Base-by-base conservation (phyloP, 2,888 invertebrate species). In the Drosophila differens region DNA sequence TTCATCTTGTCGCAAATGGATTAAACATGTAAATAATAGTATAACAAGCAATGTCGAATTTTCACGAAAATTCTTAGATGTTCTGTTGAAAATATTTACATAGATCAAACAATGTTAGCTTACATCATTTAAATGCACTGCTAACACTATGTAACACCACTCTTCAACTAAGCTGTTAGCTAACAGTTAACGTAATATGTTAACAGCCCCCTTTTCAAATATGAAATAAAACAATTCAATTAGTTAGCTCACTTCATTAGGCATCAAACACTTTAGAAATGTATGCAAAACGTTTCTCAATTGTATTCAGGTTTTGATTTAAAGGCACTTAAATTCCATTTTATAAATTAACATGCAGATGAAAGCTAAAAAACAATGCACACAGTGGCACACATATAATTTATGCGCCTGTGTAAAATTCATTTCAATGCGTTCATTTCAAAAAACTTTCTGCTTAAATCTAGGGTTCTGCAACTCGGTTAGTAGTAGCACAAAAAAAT, bases 321-420 rank as follows among this genome's bases (percentile, higher is more conserved):
- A 76, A 77, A 90, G 85, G 85, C 85, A 85, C 85, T 90, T 85
- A 88, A 67, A 78, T 90, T 81, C 63, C 74, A 79, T 75, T 74
- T 54, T 76, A 85, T 88, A 85, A 88, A 80, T 89, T 81, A 85
- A 87, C 85, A 85, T 81, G 76, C 76, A 83, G 33, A 64, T 76
- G 22, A 44, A 60, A 59, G 79, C 69, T 73, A 63, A 72, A 72
- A 12, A 52, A 76, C 55, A 63, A 69, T 54, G 65, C 80, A 77
- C 65, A 41, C 79, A 61, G 25, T n/a, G 2, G 28, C 51, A 57
- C 60, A 58, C 32, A 54, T 57, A 65, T 37, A 63, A 70, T 63
- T 37, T 64, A 58, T 47, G 52, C 58, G 35, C 44, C 33, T 37
- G 35, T 25, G 54, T 30, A 41, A 64, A 70, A 71, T 55, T 62